phyloP scores from a whole-genome alignment of 2,113 vertebrate genomes.

The Scomber colias region DNA sequence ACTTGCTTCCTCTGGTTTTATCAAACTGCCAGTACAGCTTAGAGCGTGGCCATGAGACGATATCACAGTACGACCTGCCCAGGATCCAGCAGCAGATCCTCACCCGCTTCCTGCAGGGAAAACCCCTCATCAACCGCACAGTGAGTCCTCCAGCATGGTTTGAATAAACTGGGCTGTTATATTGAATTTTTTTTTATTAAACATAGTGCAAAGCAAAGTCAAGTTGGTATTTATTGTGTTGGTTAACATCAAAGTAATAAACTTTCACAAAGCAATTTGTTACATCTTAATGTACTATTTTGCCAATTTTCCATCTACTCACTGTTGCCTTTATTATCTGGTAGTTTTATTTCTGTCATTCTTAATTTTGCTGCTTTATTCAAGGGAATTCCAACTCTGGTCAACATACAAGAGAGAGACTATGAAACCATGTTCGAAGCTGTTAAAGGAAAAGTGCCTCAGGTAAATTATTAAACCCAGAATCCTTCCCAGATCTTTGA shows the following conservation, averaged over 20 bases:
- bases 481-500: not conserved
- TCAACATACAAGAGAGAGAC: conserved; percentile 87
- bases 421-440: conserved; percentile 87
- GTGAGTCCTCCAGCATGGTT: conserved; percentile 69
- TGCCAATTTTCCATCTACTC: not conserved
- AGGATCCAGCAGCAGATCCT: conserved; percentile 92
- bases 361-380: not conserved
- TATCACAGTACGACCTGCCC: conserved; percentile 88
- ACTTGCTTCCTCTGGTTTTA: conserved; percentile 88
- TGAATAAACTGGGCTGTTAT: not conserved
- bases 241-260: not conserved
- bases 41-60: conserved; percentile 84
- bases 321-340: not conserved
- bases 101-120: conserved; percentile 89
- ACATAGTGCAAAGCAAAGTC: not conserved
- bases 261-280: not conserved
- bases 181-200: too few relatives aligned
- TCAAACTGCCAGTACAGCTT: conserved; percentile 92
- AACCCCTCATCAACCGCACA: conserved; percentile 84
- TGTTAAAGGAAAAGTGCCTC: conserved; percentile 84
- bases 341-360: not conserved
- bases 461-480: conserved; percentile 79
- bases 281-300: not conserved
- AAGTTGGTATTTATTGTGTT: not conserved
- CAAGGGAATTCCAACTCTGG: conserved; percentile 90